Conservation (phyloP, 2,113 vertebrate species). For the Prunella himalayana region DNA sequence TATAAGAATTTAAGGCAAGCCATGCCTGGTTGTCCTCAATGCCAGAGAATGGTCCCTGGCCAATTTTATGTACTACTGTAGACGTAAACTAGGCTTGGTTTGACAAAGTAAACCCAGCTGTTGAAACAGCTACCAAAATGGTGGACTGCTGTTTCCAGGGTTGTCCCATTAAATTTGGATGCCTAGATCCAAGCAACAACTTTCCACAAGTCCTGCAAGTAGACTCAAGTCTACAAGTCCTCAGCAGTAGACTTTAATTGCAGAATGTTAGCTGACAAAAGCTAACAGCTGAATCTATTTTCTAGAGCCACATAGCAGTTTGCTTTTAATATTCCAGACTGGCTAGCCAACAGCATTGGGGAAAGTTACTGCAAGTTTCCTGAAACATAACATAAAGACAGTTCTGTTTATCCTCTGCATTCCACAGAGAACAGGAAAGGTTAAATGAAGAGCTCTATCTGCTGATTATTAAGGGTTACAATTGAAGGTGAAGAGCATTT, state of each 20-base stretch:
- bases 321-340: background rate
- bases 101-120: background rate
- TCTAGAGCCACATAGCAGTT: background rate
- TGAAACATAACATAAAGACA: conserved; percentile 29
- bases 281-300: background rate
- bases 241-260: background rate
- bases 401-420: background rate
- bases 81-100: background rate
- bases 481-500: background rate
- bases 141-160: background rate
- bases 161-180: background rate
- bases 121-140: background rate
- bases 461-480: background rate
- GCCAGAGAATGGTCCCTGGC: background rate
- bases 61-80: background rate
- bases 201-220: background rate
- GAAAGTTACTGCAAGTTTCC: background rate
- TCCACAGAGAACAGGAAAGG: background rate
- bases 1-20: background rate
- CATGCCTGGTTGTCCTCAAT: background rate
- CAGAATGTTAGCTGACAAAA: background rate
- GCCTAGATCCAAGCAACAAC: background rate
- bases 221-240: no score
- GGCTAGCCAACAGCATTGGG: background rate
- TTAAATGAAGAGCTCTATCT: background rate